Percentiles rank a stretch among this genome's conserved stretches.
Evolutionary conservation across 2,888 invertebrate genomes (phyloP).

Genomic region (Aricia artaxerxes): DNA sequence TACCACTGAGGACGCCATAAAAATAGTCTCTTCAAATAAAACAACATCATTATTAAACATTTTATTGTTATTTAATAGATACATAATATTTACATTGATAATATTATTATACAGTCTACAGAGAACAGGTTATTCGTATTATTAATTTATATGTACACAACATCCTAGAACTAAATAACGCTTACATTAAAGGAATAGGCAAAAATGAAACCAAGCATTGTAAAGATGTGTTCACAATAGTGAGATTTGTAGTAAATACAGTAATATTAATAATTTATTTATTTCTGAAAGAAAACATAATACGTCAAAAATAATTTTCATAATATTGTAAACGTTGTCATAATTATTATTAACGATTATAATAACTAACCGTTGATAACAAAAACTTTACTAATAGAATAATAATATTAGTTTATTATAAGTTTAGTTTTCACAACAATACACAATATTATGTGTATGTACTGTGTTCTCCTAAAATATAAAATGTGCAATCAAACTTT

Average conservation of each 20-base stretch:
- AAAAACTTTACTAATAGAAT: background rate
- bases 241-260: slow-evolving; percentile 17
- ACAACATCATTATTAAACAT: slow-evolving; percentile 58
- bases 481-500: background rate
- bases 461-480: background rate
- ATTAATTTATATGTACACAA: slow-evolving; percentile 65
- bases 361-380: background rate
- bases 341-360: too few relatives aligned
- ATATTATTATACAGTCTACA: slow-evolving; percentile 41
- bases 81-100: slow-evolving; percentile 59
- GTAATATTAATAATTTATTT: too few relatives aligned
- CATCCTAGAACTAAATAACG: slow-evolving; percentile 78
- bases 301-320: too few relatives aligned
- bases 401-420: background rate
- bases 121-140: slow-evolving; percentile 43
- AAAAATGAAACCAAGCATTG: slow-evolving; percentile 38
- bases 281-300: too few relatives aligned
- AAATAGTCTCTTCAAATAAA: slow-evolving; percentile 45
- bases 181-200: slow-evolving; percentile 49
- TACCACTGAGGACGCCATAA: background rate
- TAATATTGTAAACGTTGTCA: too few relatives aligned
- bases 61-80: slow-evolving; percentile 49
- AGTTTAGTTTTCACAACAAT: background rate
- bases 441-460: background rate
- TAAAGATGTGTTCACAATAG: slow-evolving; percentile 34